Evolutionary conservation across 2,888 invertebrate species (phyloP).

Genomic region (Aphidoletes aphidimyza): DNA sequence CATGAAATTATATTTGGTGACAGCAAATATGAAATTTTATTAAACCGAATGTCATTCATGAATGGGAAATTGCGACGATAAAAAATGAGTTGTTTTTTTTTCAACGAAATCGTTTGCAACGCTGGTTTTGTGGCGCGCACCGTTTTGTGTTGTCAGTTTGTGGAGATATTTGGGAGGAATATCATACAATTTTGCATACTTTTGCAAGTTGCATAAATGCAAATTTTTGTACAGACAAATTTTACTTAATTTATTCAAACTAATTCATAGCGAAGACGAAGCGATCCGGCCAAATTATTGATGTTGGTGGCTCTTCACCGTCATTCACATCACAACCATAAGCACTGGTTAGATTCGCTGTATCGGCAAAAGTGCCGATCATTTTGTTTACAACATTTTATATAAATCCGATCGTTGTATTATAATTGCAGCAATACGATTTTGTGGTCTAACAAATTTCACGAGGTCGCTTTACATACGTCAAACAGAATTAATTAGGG

Average conservation of each 20-base stretch:
- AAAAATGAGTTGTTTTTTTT: not conserved
- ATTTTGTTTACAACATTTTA: constrained; percentile 10
- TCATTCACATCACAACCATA: no score
- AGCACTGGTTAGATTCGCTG: no score
- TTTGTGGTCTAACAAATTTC: constrained; percentile 41
- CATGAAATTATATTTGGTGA: constrained; percentile 11
- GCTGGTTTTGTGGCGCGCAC: not conserved
- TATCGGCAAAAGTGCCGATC: not conserved
- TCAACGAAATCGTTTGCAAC: no score
- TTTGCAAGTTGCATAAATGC: not conserved
- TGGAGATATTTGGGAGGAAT: not conserved
- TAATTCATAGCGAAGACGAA: not conserved
- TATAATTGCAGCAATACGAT: no score
- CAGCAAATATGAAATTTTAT: constrained; percentile 39
- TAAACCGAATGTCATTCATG: not conserved
- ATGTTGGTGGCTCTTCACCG: no score
- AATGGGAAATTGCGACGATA: not conserved
- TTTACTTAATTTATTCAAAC: constrained; percentile 2
- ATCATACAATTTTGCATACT: constrained; percentile 1
- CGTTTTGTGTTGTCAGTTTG: not conserved
- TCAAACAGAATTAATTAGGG: constrained; percentile 52
- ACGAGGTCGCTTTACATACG: constrained; percentile 3
- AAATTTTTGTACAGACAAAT: not conserved
- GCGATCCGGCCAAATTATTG: not conserved
- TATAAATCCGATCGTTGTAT: not conserved